Evolutionary conservation across 1,140 invertebrate genomes (phyloP).

Genomic region (Drosophila triauraria): DNA sequence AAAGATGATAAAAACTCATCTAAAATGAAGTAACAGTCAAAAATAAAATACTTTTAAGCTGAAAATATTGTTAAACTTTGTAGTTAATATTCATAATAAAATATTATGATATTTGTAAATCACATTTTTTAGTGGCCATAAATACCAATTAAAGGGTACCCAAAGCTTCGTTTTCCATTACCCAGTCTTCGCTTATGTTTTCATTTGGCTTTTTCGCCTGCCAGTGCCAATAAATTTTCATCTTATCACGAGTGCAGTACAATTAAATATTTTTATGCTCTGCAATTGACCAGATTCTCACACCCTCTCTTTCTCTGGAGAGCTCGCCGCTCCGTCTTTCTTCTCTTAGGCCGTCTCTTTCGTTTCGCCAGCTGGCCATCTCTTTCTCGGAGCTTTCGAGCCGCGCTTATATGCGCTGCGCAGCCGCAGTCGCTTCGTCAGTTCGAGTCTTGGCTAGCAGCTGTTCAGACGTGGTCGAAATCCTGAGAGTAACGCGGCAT

Average conservation of each 20-base stretch:
- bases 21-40: neutral
- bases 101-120: neutral
- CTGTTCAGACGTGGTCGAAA: slow-evolving; percentile 46
- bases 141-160: neutral
- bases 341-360: slow-evolving; percentile 13
- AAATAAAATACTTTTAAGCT: neutral
- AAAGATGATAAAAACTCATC: too few relatives aligned
- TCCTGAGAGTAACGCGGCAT: slow-evolving; percentile 3
- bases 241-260: slow-evolving; percentile 40
- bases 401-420: slow-evolving; percentile 71
- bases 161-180: too few relatives aligned
- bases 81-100: neutral
- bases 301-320: slow-evolving; percentile 20
- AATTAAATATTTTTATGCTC: slow-evolving; percentile 38
- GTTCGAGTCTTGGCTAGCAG: slow-evolving; percentile 63
- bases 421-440: slow-evolving; percentile 56
- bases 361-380: slow-evolving; percentile 6
- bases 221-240: slow-evolving; percentile 44
- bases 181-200: neutral
- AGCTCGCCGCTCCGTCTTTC: neutral
- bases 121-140: too few relatives aligned
- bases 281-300: slow-evolving; percentile 47
- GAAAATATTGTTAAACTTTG: neutral
- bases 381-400: slow-evolving; percentile 20
- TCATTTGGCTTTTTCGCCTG: slow-evolving; percentile 13